Evolutionary conservation across 2,113 vertebrate genomes (phyloP), one percentile per base, ranked within the genome.

Genomic region (Alexandromys fortis): DNA sequence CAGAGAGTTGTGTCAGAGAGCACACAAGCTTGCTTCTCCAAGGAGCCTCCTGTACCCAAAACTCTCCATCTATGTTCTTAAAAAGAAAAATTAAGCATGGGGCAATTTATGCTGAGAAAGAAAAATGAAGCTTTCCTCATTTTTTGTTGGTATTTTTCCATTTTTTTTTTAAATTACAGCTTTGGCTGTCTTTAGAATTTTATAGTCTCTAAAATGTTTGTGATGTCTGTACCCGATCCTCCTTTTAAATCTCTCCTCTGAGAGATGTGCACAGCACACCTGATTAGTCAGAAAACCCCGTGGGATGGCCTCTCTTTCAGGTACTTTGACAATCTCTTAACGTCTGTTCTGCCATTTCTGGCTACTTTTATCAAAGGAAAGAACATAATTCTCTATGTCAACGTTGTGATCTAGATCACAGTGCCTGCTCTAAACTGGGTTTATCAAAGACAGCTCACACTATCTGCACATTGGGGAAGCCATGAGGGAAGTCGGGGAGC

Each of bases 391-490:
- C 86, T 88, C 63, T 8, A 10, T 76, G 94, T 75, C 89, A 83
- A 67, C 42, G 86, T 75, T 97, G 70, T 95, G 86, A 90, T 96
- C 47, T 49, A 86, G 58, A 90, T 97, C 94, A 96, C 67, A 96
- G 67, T 35, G 35, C 7, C 61, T 76, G 22, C 61, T 96, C 77
- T 75, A 58, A 95, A 97, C 93, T 86, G 78, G 86, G 30, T 73
- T 96, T 65, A 79, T 89, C 79, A 96, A 97, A 97, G 95, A 94
- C 75, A 97, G 38, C 75, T 96, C 94, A 96, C 83, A 0, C 21
- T 52, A 33, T 75, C 65, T 68, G 58, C 21, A 26, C 89, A 17
- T 85, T 75, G 73, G 47, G 65, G 73, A 92, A 91, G 28, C 30
- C 12, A 2, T n/a, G 76, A 90, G 14, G 77, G 47, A 87, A 61